Conservation (phyloP, 2,888 invertebrate species). For the Sclerodermus sp. region DNA sequence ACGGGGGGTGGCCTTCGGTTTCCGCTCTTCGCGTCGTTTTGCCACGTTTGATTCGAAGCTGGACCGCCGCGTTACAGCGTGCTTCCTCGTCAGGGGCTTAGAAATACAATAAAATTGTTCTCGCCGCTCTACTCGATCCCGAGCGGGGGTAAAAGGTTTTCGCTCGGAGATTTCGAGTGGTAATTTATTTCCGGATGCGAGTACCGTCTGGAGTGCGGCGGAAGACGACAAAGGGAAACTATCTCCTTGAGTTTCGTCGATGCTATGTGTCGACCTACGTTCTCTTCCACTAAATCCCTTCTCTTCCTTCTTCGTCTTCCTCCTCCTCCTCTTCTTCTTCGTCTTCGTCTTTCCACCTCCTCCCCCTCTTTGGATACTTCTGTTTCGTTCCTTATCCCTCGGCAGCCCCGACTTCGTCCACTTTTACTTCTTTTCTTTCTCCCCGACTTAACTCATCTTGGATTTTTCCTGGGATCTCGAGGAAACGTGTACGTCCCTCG, state of each 20-base stretch:
- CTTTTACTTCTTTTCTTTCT: too few species aligned
- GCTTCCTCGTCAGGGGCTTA: constrained; percentile 15
- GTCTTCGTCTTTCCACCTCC: neutral
- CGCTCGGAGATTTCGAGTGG: constrained; percentile 39
- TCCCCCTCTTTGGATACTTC: neutral
- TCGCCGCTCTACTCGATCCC: constrained; percentile 24
- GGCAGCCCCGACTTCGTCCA: too few species aligned
- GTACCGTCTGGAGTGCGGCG: constrained; percentile 27
- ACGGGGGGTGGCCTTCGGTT: too few species aligned
- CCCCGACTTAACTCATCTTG: too few species aligned
- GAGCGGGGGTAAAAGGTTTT: constrained; percentile 31
- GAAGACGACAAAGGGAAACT: constrained; percentile 35
- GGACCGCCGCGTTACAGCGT: constrained; percentile 4
- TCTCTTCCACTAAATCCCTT: neutral
- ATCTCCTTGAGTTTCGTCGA: constrained; percentile 27
- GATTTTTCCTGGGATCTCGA: too few species aligned
- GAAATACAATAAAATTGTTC: constrained; percentile 38
- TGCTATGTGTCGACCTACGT: constrained; percentile 26
- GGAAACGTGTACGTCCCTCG: too few species aligned
- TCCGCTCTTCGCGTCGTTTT: too few species aligned
- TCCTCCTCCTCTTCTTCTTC: neutral
- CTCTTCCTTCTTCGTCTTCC: neutral
- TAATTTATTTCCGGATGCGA: constrained; percentile 38
- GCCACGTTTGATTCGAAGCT: neutral
- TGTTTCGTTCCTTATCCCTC: too few species aligned